Evolutionary conservation across 2,797 vertebrate species (phyloP).

Genomic region (Tauraco hartlaubi): DNA sequence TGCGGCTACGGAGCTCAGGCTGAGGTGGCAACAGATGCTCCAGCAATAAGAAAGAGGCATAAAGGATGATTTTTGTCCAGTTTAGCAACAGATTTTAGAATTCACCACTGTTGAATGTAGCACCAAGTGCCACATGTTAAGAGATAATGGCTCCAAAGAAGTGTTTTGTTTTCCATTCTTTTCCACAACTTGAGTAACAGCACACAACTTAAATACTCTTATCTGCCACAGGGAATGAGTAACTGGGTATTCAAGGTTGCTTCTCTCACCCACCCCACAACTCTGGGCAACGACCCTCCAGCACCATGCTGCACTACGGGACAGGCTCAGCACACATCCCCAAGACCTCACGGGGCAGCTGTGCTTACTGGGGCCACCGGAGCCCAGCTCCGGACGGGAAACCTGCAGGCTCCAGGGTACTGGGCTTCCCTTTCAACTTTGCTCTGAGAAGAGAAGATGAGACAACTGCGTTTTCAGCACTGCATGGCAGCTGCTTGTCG

Average conservation of each 20-base stretch:
- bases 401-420: not conserved
- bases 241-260: not conserved
- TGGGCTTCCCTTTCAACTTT: not conserved
- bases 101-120: not conserved
- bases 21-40: not conserved
- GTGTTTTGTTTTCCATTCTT: not conserved
- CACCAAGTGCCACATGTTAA: not conserved
- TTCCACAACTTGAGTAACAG: not conserved
- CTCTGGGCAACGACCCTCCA: not conserved
- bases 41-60: not conserved
- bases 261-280: not conserved
- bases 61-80: not conserved
- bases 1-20: not conserved
- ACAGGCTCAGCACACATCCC: not conserved
- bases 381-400: not conserved
- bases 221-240: not conserved
- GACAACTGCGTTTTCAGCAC: not conserved
- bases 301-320: not conserved
- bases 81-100: not conserved
- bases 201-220: not conserved
- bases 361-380: fast-evolving
- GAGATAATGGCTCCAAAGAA: not conserved
- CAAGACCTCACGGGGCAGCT: not conserved
- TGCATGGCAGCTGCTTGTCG: fast-evolving
- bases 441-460: not conserved